Evolutionary conservation across 1,140 invertebrate species (phyloP), one percentile per base, ranked within the genome.

Genomic region (Potamilus streckersoni): DNA sequence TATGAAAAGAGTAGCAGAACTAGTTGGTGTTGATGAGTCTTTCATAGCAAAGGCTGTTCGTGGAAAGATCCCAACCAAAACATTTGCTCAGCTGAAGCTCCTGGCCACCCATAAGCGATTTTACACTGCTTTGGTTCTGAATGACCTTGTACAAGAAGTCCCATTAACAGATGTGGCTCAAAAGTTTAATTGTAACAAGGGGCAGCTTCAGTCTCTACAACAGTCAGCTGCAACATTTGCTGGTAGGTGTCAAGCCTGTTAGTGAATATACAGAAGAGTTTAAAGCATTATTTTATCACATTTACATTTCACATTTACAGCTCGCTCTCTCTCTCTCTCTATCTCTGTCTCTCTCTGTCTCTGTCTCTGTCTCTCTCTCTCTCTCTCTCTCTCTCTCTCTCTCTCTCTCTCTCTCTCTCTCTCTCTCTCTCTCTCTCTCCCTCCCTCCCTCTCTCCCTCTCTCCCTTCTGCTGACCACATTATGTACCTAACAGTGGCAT

Each of bases 141-240:
- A 96, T 90, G 97, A 99, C 88, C 92, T 99, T 70, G 94, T 99
- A 1, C 95, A 96, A 86, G 98, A 99, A 92, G 91, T 95, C 14
- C 93, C 96, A 17, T 89, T 99, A 27, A 92, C 91, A 64, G 89
- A 91, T 31, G 96, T 99, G 1, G 94, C 94, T 63, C 86, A 87
- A 49, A 98, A 97, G 86, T 99, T 94, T 88, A 93, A 93, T 68
- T 96, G 95, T 87, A 93, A 94, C 75, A 93, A 96, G 79, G 98
- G 97, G 71, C 93, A 96, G 73, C 83, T 94, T 17, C 98, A 99
- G 91, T 94, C 95, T 79, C 91, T 99, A 49, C 98, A 99, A 90
- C 96, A 98, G 87, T 94, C 95, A 67, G 94, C 97, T n/a, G 94
- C 97, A 55, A 97, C 96, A 49, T 98, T 98, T 93, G 96, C 98